Evolutionary conservation across 1,140 invertebrate genomes (phyloP), one percentile per base, ranked within the genome.

Genomic region (Megalopta genalis): DNA sequence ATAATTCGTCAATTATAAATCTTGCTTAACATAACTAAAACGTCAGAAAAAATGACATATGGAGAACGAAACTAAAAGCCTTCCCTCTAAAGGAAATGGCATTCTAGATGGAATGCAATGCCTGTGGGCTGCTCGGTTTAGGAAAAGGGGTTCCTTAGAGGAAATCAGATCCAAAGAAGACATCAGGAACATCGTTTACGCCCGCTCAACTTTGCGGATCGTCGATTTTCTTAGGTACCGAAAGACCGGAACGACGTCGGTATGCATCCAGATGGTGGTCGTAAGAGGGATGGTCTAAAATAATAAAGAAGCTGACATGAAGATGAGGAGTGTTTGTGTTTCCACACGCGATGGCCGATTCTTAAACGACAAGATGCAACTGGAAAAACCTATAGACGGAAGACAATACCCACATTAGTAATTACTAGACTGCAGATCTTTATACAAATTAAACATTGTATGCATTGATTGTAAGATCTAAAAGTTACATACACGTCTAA

Each of bases 261-360:
- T 76, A 89, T 90, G 90, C 78, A 60, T 79, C 76, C 89, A 90
- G 83, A 90, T 90, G 89, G 83, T 77, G 66, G 82, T 79, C 79
- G 69, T 87, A 88, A 89, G 77, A 82, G 85, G 85, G 86, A 73
- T 87, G 76, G 84, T 88, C 83, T 91, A 88, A 90, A 91, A 91
- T 90, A 91, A 91, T 91, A 92, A 92, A 92, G 88, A 89, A 77
- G 79, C 71, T 71, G 64, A 59, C 66, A 86, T 49, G 86, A 84
- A 85, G 82, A 83, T 74, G 59, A 65, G 70, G 80, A 84, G 71
- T 91, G 89, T 91, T 90, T 91, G 88, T 90, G 83, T 90, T 91
- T 90, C 84, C 80, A 89, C 85, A 82, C 71, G 75, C 73, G 84
- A 88, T 79, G 83, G 80, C 62, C 85, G 85, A 88, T 88, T 83